Base-by-base conservation (phyloP, 1,140 invertebrate genomes). In the Diachasma alloeum region DNA sequence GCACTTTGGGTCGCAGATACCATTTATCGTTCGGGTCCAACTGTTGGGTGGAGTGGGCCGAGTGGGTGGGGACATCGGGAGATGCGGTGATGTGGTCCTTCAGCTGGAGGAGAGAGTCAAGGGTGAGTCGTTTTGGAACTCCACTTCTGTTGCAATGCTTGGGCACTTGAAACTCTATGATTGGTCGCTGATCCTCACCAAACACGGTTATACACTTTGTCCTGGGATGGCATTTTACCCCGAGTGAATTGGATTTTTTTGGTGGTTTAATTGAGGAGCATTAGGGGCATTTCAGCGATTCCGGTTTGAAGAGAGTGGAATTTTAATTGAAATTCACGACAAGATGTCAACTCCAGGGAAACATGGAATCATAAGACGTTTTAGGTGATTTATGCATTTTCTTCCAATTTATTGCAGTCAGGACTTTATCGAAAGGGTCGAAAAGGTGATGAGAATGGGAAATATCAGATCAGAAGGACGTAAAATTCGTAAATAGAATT, bases 171-270 rank as follows among this genome's bases (percentile, higher is more conserved):
- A 85, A 86, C 80, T 86, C 79, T 79, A 48, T 77, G 80, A 81
- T 81, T 82, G 82, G 83, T 85, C 83, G 83, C 83, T 83, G 86
- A 85, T 86, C 80, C 80, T 79, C 76, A 80, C 81, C 80, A 56
- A 77, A 87, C 86, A 87, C 76, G 86, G 86, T 81, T 85, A 87
- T 85, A 87, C 85, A 87, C 86, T 87, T 83, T 85, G 66, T 86
- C 80, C 37, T 24, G 10, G 48, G 66, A 67, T 44, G 36, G 39
- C 19, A 75, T 56, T 36, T 26, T 10, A 26, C 26, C 19, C 24
- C 9, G 24, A 63, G 24, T 63, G 22, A 31, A 13, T 10, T 63
- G 17, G 8, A n/a, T 26, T 15, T 63, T n/a, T 31, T 63, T 26
- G 8, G 1, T 26, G 10, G 5, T 1, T 1, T 63, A 63, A 63